These are phyloP conservation scores for Calidris pygmaea DNA, from an alignment of 2,113 vertebrate species.

Conservation along the genomic window DNA sequence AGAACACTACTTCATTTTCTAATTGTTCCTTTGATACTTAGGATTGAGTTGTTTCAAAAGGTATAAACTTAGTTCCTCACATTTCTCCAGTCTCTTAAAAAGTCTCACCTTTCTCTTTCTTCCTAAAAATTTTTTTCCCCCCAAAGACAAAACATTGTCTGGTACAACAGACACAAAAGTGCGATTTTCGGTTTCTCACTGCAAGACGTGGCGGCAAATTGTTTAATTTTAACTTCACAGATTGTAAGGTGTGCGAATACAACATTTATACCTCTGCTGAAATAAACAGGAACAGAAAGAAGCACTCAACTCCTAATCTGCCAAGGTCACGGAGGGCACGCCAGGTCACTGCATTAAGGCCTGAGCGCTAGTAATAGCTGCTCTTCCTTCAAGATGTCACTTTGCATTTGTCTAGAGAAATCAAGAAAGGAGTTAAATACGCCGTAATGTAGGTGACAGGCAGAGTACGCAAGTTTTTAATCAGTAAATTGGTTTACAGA, in stretches of 20 bases:
- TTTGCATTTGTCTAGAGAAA: constrained; percentile 51
- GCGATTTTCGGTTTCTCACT: constrained; percentile 67
- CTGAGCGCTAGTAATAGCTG: constrained; percentile 41
- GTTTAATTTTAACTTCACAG: constrained; percentile 72
- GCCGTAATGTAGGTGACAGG: background rate
- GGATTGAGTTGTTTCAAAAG: constrained; percentile 1
- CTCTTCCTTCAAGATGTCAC: constrained; percentile 49
- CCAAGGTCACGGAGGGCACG: constrained; percentile 60
- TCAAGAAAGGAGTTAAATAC: background rate
- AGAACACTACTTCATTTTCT: constrained; percentile 43
- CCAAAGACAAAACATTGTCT: constrained; percentile 64
- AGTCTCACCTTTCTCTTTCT: constrained; percentile 12
- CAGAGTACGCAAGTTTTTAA: background rate
- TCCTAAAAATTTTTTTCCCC: constrained; percentile 4
- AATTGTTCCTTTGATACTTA: constrained; percentile 48
- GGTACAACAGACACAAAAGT: constrained; percentile 42
- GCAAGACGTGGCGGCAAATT: constrained; percentile 60
- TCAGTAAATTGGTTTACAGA: constrained; percentile 15
- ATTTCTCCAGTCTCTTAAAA: constrained; percentile 39
- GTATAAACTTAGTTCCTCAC: background rate
- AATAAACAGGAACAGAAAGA: constrained; percentile 65
- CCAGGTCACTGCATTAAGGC: constrained; percentile 42
- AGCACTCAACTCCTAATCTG: constrained; percentile 30
- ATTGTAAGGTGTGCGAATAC: constrained; percentile 58
- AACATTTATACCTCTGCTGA: constrained; percentile 22